Conservation (phyloP, 2,113 vertebrate species). For the Oophaga pumilio region DNA sequence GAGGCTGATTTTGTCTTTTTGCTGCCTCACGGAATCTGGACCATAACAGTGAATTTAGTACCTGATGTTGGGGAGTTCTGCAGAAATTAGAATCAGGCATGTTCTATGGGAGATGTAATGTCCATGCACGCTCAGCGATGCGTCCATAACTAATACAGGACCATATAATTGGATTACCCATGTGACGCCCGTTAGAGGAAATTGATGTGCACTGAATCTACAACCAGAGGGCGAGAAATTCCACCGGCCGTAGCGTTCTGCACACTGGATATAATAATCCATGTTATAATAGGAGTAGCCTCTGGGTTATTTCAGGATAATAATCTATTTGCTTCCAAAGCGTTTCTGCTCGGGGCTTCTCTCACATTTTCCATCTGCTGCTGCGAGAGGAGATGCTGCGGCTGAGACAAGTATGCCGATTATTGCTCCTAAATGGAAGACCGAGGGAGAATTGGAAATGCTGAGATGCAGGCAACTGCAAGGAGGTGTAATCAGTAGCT, state of each 20-base stretch:
- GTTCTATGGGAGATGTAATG: no score
- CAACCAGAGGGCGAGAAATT: not conserved
- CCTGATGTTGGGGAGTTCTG: no score
- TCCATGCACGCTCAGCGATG: no score
- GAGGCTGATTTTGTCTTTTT: no score
- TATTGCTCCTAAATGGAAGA: not conserved
- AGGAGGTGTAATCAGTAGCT: not conserved
- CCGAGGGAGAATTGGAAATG: not conserved
- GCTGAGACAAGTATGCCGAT: not conserved
- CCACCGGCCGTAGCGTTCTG: not conserved
- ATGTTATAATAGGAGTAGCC: not conserved
- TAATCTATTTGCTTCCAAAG: conserved; percentile 2
- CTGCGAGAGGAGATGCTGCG: conserved; percentile 3
- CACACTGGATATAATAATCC: not conserved
- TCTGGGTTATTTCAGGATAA: conserved; percentile 38
- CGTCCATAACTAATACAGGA: no score
- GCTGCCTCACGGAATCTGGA: no score
- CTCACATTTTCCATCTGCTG: conserved; percentile 42
- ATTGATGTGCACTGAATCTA: no score
- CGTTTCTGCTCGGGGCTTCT: not conserved
- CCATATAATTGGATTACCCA: no score
- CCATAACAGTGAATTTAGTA: no score
- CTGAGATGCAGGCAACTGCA: not conserved
- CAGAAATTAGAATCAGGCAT: no score
- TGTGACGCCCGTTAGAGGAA: no score